phyloP scores from a whole-genome alignment of 2,888 invertebrate species.

The Argyra leucocephala region DNA sequence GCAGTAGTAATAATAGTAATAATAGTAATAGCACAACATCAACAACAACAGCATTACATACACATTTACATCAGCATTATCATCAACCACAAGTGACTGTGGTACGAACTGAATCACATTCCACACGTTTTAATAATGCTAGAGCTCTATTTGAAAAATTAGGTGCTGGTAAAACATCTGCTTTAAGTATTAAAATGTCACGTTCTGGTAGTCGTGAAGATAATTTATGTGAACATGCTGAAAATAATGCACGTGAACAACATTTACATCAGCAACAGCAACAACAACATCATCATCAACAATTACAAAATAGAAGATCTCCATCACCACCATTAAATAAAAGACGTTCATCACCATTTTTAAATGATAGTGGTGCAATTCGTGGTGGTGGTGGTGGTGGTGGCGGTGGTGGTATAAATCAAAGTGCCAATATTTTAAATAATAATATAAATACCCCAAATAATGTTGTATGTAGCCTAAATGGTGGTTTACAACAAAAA shows the following conservation, averaged over 20 bases:
- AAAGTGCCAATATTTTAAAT: constrained; percentile 13
- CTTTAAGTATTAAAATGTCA: constrained; percentile 37
- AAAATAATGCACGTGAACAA: constrained; percentile 37
- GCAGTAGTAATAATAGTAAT: constrained; percentile 39
- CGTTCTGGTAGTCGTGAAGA: constrained; percentile 43
- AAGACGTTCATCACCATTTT: constrained; percentile 13
- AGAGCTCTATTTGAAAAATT: constrained; percentile 85
- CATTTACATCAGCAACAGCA: constrained; percentile 30
- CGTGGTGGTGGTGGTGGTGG: constrained; percentile 17
- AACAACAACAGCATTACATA: constrained; percentile 33
- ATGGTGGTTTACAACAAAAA: constrained; percentile 33
- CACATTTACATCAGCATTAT: constrained; percentile 24
- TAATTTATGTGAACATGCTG: constrained; percentile 38
- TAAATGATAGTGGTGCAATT: background rate
- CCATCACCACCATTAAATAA: constrained; percentile 13
- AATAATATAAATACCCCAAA: constrained; percentile 38
- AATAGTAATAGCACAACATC: constrained; percentile 39
- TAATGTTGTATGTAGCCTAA: constrained; percentile 38
- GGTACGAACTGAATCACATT: constrained; percentile 77
- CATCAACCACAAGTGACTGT: constrained; percentile 53
- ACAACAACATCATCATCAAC: constrained; percentile 37
- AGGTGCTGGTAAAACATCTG: constrained; percentile 55
- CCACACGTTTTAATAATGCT: constrained; percentile 84
- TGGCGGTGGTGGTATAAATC: constrained; percentile 21
- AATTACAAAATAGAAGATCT: constrained; percentile 32